A percentile compares a stretch with the other conserved stretches of the same genome.
Conservation (phyloP, 92 coral and sea anemone genomes). For the Blastomussa wellsi region DNA sequence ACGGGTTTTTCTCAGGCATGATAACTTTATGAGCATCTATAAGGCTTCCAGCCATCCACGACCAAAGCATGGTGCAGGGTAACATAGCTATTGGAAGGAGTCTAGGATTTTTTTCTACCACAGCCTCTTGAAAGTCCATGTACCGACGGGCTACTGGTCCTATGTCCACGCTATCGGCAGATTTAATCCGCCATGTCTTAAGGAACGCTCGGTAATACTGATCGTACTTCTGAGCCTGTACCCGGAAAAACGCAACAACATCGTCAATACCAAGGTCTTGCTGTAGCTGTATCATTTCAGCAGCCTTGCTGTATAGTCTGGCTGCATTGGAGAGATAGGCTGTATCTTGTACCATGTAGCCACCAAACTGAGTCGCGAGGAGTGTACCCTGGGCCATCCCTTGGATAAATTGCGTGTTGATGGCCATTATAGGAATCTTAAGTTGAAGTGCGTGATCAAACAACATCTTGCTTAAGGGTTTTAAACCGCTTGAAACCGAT, state of each 20-base stretch:
- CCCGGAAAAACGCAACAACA: not conserved
- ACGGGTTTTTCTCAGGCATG: not conserved
- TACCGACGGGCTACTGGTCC: not conserved
- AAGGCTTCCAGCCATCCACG: not conserved
- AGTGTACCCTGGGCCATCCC: not conserved
- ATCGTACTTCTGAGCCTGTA: not conserved
- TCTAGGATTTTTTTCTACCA: not conserved
- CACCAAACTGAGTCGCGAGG: not conserved
- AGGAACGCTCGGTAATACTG: not conserved
- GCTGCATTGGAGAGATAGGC: not conserved
- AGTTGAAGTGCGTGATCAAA: not conserved
- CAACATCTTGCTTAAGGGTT: not conserved
- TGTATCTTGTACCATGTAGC: not conserved
- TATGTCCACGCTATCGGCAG: not conserved
- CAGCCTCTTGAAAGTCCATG: not conserved
- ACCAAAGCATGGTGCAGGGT: not conserved
- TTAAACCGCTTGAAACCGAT: not conserved
- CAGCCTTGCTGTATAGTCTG: not conserved
- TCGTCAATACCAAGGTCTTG: not conserved
- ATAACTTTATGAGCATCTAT: not conserved
- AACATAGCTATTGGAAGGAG: not conserved
- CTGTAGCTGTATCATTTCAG: not conserved
- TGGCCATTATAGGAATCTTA: not conserved
- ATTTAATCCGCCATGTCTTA: not conserved
- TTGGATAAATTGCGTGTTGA: not conserved